Conservation (phyloP, 2,113 vertebrate genomes). For the Sceloporus tristichus region DNA sequence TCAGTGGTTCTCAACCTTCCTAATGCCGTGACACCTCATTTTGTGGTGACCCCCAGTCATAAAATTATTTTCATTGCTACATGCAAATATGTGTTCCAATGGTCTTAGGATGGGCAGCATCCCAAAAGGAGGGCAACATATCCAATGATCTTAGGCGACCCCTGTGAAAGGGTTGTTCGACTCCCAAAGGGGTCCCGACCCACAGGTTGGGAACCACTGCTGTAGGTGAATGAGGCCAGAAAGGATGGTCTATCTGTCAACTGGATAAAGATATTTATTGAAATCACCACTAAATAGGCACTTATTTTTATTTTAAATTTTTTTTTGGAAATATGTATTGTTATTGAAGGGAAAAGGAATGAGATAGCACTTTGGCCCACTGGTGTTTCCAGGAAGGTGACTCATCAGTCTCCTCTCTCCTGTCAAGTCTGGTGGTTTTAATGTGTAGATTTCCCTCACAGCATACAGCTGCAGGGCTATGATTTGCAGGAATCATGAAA, state of each 20-base stretch:
- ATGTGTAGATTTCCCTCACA: not conserved
- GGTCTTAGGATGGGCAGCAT: too few relatives aligned
- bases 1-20: too few relatives aligned
- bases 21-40: too few relatives aligned
- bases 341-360: not conserved
- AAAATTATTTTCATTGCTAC: too few relatives aligned
- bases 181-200: too few relatives aligned
- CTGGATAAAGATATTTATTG: not conserved
- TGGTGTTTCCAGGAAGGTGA: slow-evolving; percentile 11
- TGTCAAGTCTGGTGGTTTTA: not conserved
- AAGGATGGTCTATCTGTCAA: not conserved
- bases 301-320: not conserved
- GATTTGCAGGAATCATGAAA: not conserved
- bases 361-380: not conserved
- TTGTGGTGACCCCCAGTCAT: too few relatives aligned
- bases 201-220: too few relatives aligned
- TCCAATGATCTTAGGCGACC: too few relatives aligned
- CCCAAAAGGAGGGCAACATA: too few relatives aligned
- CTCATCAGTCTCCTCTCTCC: not conserved
- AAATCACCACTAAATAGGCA: not conserved
- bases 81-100: too few relatives aligned
- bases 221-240: not conserved
- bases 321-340: not conserved
- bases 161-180: too few relatives aligned
- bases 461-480: not conserved